Base-by-base conservation (phyloP, 2,113 vertebrate species). In the Stigmatopora argus region DNA sequence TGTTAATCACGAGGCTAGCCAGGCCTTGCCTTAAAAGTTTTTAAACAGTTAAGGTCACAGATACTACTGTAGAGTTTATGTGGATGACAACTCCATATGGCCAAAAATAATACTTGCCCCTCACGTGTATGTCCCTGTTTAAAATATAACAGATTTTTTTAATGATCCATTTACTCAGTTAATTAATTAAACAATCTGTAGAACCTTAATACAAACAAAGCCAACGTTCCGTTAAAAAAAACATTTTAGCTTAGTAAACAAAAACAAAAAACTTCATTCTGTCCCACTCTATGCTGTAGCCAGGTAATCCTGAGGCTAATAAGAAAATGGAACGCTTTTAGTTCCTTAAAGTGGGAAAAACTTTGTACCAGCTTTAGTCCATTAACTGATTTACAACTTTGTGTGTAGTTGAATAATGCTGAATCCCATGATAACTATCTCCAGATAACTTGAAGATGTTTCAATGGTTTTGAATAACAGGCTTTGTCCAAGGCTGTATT, bases 401-500 rank as follows among this genome's bases (percentile, higher is more conserved):
- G 4, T 48, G 46, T 48, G 14, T 3, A 57, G 60, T 56, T 61
- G 52, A 73, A 69, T 69, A 21, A 34, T 64, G 64, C 8, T 64
- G 60, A 74, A 72, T 66, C 53, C 45, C 38, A 57, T 60, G 56
- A 23, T 63, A 66, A 75, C 70, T 60, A 65, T 49, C 52, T 69
- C 26, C 48, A 70, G 71, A 78, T 64, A 56, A 18, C 12, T 8
- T 17, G 26, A 64, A 41, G 23, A 69, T 71, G 41, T 34, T 59
- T 56, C 61, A 60, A 66, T 49, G 34, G 35, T 69, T 38, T 7
- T 55, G 55, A 62, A 51, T 53, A 47, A 23, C n/a, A 72, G 71
- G 64, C 69, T 61, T 78, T 56, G 18, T 65, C 57, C 59, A 72
- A 71, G 74, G 47, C 56, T 75, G 69, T 70, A 56, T 62, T 69